Evolutionary conservation across 2,113 vertebrate genomes (phyloP).

Genomic region (Rhipidura dahli): DNA sequence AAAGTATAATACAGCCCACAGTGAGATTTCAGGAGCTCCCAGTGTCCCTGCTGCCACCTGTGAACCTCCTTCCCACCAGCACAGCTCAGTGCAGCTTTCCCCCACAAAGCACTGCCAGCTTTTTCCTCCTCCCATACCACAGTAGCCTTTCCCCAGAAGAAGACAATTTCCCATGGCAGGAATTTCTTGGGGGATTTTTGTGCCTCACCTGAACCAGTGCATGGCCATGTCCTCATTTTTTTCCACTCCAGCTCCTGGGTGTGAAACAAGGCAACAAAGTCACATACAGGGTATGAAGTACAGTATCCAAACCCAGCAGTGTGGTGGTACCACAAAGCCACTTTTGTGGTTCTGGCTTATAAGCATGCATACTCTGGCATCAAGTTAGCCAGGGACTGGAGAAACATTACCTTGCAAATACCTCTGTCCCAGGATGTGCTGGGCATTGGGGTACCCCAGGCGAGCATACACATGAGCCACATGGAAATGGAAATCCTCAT

Average conservation of each 20-base stretch:
- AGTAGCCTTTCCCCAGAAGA: background rate
- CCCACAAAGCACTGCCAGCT: background rate
- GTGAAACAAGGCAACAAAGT: background rate
- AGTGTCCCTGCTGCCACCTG: background rate
- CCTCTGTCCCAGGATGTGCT: constrained; percentile 70
- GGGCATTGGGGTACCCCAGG: constrained; percentile 55
- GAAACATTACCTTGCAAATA: constrained; percentile 66
- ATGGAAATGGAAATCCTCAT: constrained; percentile 62
- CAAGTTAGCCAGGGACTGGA: background rate
- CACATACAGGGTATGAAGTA: background rate
- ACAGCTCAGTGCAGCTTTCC: rapidly evolving
- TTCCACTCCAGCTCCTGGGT: constrained; percentile 60
- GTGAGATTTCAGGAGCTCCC: background rate
- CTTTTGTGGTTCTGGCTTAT: background rate
- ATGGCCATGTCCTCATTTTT: constrained; percentile 60
- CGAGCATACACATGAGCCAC: constrained; percentile 50
- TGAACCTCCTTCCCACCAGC: background rate
- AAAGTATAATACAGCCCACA: background rate
- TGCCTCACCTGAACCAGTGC: constrained; percentile 71
- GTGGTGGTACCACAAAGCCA: background rate
- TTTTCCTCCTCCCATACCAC: background rate
- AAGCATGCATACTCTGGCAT: rapidly evolving
- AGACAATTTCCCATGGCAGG: background rate
- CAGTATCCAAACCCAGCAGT: background rate
- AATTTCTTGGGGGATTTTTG: background rate